Base-by-base conservation (phyloP, 2,888 invertebrate species). In the Pseudoips prasinana region DNA sequence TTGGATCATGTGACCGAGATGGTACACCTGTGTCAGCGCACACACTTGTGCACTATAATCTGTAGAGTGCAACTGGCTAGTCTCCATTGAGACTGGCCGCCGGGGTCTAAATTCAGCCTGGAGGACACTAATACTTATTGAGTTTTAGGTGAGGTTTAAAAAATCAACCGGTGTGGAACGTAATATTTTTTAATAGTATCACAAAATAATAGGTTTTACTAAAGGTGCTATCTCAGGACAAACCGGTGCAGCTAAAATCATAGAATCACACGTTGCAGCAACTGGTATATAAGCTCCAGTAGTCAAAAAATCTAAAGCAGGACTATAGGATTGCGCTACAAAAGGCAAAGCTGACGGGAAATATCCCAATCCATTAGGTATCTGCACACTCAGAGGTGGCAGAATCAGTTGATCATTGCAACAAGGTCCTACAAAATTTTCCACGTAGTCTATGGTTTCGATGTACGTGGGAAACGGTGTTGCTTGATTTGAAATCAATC, bases 331-430 rank as follows among this genome's bases (percentile, higher is more conserved):
- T 1, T 56, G 46, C 0, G 61, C 55, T 0, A 68, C 73, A 2
- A 72, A 31, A 0, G 74, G 67, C 1, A 64, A 42, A 0, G 68
- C 72, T 0, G 70, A 41, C 1, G 59, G 54, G 5, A 69, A 51
- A 29, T 70, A 76, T 0, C 76, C 75, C 6, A 76, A 31, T 0
- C 72, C 74, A 18, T 30, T 35, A 0, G 68, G 70, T 6, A 76
- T 30, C n/a, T 73, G 73, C 0, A 47, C 47, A 1, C 59, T 31
- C 1, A 39, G n/a, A 2, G 76, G 76, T 0, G 76, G 72, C 11
- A 66, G 34, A 29, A 76, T 62, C 0, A 73, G 42, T 1, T 58
- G 40, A 5, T 49, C 46, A 14, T 2, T 14, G 8, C 33, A 10
- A 7, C 25, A 27, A 31, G 33, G 7, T 25, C 23, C 23, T 0